A percentile compares a stretch with the other conserved stretches of the same genome.
phyloP scores from a whole-genome alignment of 2,888 invertebrate species.

The Malacosoma neustria region DNA sequence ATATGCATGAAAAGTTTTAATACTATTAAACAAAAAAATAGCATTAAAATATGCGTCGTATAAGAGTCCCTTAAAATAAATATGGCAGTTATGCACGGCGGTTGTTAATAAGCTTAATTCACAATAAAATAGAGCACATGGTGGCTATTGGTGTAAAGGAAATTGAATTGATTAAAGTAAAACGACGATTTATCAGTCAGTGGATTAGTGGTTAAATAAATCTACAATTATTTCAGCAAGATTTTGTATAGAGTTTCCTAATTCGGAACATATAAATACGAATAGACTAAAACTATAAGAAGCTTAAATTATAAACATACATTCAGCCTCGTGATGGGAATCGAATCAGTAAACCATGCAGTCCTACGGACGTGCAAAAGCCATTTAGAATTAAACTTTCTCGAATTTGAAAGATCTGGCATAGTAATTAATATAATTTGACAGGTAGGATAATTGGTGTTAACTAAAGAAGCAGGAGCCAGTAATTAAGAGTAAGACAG shows the following conservation, averaged over 20 bases:
- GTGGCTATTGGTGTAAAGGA: slow-evolving; percentile 24
- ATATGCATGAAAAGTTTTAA: too few relatives aligned
- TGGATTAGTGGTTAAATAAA: background rate
- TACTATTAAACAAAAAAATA: too few relatives aligned
- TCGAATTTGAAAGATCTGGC: too few relatives aligned
- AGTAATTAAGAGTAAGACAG: slow-evolving; percentile 23
- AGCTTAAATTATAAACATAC: background rate
- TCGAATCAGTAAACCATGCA: too few relatives aligned
- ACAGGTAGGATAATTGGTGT: slow-evolving; percentile 50
- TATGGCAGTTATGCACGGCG: background rate
- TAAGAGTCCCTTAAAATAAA: background rate
- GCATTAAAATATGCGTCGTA: background rate
- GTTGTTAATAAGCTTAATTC: slow-evolving; percentile 20
- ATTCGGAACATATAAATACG: too few relatives aligned
- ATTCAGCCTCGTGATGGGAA: too few relatives aligned
- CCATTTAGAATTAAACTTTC: too few relatives aligned
- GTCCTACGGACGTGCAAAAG: too few relatives aligned
- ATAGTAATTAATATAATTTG: slow-evolving; percentile 23
- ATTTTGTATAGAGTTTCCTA: too few relatives aligned
- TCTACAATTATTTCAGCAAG: background rate
- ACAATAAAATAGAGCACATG: slow-evolving; percentile 24
- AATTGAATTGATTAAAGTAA: slow-evolving; percentile 32
- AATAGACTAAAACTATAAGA: background rate
- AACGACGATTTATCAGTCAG: background rate
- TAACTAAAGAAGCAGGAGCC: slow-evolving; percentile 33